These are phyloP conservation scores for Poecilus cupreus DNA, from an alignment of 2,888 invertebrate species.

Conservation along the genomic window DNA sequence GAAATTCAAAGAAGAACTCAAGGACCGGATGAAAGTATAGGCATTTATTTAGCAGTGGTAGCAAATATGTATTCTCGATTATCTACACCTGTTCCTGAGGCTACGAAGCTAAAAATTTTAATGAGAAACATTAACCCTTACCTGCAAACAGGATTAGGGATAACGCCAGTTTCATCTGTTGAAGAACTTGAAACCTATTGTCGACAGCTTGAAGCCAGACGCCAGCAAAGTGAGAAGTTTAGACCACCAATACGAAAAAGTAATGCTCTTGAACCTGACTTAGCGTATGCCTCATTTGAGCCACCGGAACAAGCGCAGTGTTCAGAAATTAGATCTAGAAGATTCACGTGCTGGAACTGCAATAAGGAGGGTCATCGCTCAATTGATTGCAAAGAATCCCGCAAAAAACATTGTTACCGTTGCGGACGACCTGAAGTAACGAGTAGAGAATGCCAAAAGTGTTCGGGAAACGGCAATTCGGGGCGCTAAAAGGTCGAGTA, in stretches of 20 bases:
- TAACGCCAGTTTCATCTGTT: not conserved
- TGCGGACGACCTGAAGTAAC: not conserved
- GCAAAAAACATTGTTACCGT: conserved; percentile 4
- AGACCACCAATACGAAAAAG: not conserved
- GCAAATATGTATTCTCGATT: conserved; percentile 17
- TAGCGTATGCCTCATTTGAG: not conserved
- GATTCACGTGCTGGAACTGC: not conserved
- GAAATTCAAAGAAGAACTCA: conserved; percentile 42
- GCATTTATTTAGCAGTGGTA: conserved; percentile 29
- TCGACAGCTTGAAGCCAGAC: not conserved
- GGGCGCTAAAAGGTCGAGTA: not conserved
- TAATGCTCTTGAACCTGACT: not conserved
- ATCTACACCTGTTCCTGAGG: not conserved
- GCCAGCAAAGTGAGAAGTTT: not conserved
- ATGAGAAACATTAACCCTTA: conserved; percentile 40
- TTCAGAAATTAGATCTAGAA: not conserved
- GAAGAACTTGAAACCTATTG: not conserved
- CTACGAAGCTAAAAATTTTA: conserved; percentile 13
- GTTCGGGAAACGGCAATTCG: conserved; percentile 19
- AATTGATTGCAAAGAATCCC: not conserved
- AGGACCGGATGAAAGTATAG: conserved; percentile 37
- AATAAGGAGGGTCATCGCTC: not conserved
- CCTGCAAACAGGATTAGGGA: not conserved
- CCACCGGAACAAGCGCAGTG: not conserved
- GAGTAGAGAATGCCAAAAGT: not conserved